Conservation (phyloP, 2,888 invertebrate species). For the Cephus sareptanus region DNA sequence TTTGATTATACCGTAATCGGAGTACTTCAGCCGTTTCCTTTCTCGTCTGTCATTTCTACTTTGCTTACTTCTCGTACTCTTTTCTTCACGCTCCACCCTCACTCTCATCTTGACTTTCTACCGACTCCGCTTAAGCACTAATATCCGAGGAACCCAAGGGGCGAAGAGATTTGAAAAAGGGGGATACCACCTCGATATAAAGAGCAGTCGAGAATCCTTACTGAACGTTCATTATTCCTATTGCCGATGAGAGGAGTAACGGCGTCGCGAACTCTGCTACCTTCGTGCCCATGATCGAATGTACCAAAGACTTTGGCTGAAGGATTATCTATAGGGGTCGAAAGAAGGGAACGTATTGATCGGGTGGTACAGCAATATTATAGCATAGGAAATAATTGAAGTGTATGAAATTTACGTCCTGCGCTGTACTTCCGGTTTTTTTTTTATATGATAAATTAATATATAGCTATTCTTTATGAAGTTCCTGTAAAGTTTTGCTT, state of each 20-base stretch:
- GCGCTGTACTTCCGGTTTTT: not conserved
- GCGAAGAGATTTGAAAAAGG: slow-evolving; percentile 31
- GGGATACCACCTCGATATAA: slow-evolving; percentile 39
- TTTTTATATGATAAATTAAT: not conserved
- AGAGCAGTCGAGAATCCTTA: slow-evolving; percentile 49
- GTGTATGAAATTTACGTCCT: too few species aligned
- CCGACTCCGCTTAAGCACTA: slow-evolving; percentile 41
- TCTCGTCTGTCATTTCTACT: slow-evolving; percentile 22
- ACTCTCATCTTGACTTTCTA: slow-evolving; percentile 15
- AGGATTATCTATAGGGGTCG: not conserved
- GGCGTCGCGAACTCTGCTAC: not conserved
- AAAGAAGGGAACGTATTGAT: not conserved
- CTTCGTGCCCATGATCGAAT: slow-evolving; percentile 3
- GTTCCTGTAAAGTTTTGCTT: not conserved
- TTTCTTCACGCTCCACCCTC: slow-evolving; percentile 10
- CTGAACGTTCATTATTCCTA: slow-evolving; percentile 53
- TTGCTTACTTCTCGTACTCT: slow-evolving; percentile 17
- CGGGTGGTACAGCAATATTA: not conserved
- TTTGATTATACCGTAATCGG: slow-evolving; percentile 42
- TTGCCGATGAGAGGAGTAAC: slow-evolving; percentile 38
- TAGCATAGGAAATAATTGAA: not conserved
- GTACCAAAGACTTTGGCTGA: not conserved
- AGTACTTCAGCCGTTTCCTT: not conserved
- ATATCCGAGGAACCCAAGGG: slow-evolving; percentile 48
- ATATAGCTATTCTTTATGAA: not conserved